Conservation (phyloP, 2,888 invertebrate species). For the Homarus gammarus region DNA sequence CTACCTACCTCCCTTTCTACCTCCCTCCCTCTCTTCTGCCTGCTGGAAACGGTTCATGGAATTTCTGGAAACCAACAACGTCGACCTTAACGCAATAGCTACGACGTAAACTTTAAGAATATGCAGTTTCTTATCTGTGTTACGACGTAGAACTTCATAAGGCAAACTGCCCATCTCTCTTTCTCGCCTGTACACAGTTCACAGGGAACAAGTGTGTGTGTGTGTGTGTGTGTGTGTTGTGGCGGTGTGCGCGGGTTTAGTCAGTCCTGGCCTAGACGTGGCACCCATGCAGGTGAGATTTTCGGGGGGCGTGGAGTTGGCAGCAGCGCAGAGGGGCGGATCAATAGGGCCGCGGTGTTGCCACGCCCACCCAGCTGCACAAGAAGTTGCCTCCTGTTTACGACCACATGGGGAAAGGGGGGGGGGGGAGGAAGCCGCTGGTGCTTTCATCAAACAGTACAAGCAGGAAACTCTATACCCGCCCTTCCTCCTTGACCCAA, state of each 20-base stretch:
- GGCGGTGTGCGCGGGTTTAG: neutral
- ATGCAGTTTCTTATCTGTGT: too few relatives aligned
- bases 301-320: neutral
- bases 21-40: too few relatives aligned
- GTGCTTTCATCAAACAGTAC: neutral
- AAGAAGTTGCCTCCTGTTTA: neutral
- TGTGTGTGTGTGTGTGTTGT: slow-evolving; percentile 6
- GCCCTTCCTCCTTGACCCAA: too few relatives aligned
- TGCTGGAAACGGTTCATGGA: too few relatives aligned
- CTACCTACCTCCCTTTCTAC: too few relatives aligned
- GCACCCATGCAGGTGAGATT: neutral
- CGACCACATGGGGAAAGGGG: neutral
- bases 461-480: too few relatives aligned
- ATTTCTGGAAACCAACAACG: too few relatives aligned
- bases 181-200: too few relatives aligned
- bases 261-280: neutral
- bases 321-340: neutral
- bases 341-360: neutral
- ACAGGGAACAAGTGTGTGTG: neutral
- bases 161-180: too few relatives aligned
- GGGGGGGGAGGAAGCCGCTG: neutral
- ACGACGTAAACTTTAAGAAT: too few relatives aligned
- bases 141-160: too few relatives aligned
- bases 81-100: too few relatives aligned
- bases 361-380: neutral